These are phyloP conservation scores for Eudyptes chrysolophus DNA, from an alignment of 2,113 vertebrate species.

Conservation along the genomic window DNA sequence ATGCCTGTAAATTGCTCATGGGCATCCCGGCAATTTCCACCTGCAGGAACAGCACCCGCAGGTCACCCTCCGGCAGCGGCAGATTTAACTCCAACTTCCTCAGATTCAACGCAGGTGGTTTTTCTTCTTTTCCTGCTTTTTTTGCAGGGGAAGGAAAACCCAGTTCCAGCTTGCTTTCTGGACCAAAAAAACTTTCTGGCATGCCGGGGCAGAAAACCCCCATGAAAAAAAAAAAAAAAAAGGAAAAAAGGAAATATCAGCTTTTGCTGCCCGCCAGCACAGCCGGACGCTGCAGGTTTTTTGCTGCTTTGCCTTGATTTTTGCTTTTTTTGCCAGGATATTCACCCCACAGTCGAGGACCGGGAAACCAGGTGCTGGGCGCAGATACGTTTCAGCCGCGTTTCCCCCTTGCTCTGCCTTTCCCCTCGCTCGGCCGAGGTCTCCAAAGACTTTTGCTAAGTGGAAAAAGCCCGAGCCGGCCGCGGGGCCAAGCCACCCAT, in stretches of 20 bases:
- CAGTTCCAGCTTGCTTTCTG: background rate
- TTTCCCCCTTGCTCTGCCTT: background rate
- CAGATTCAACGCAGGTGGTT: background rate
- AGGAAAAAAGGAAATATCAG: background rate
- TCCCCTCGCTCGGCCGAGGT: rapidly evolving
- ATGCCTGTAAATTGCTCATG: background rate
- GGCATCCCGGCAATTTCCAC: background rate
- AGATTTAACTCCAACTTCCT: background rate
- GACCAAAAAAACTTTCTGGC: background rate
- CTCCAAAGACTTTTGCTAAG: background rate
- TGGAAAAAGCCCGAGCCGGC: rapidly evolving
- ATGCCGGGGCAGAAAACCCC: rapidly evolving
- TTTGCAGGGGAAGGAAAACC: rapidly evolving
- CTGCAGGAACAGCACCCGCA: rapidly evolving
- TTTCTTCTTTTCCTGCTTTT: background rate
- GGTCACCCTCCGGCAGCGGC: background rate
- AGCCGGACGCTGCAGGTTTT: rapidly evolving
- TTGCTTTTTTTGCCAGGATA: background rate
- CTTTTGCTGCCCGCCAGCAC: background rate
- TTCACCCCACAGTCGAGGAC: background rate
- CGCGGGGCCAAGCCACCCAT: rapidly evolving
- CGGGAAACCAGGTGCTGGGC: background rate
- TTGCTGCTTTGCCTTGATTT: background rate
- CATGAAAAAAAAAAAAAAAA: background rate
- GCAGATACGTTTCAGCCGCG: rapidly evolving